Evolutionary conservation across 2,888 invertebrate genomes (phyloP).

Genomic region (Idaea aversata): DNA sequence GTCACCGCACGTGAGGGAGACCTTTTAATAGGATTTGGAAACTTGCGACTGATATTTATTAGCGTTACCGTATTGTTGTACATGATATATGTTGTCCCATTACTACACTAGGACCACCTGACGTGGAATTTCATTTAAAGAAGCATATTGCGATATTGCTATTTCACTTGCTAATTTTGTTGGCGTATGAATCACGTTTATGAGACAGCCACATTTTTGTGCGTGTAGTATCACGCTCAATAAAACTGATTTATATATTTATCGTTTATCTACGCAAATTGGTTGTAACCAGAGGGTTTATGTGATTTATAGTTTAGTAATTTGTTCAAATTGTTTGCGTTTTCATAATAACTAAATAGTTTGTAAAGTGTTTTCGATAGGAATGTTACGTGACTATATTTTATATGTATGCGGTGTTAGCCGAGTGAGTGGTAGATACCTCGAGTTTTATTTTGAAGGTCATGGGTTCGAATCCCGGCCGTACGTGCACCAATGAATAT

Average conservation of each 20-base stretch:
- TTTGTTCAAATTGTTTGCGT: conserved; percentile 6
- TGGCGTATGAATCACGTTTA: conserved; percentile 65
- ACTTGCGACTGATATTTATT: conserved; percentile 67
- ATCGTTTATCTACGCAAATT: conserved; percentile 34
- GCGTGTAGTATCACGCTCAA: conserved; percentile 45
- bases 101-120: conserved; percentile 54
- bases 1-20: conserved; percentile 22
- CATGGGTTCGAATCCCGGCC: too few relatives aligned
- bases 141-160: conserved; percentile 50
- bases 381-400: background rate
- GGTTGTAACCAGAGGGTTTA: conserved; percentile 22
- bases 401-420: background rate
- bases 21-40: conserved; percentile 46
- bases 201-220: conserved; percentile 63
- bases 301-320: conserved; percentile 16
- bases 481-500: too few relatives aligned
- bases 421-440: too few relatives aligned
- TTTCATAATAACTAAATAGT: background rate
- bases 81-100: conserved; percentile 64
- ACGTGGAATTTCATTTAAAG: conserved; percentile 77
- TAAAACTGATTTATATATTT: conserved; percentile 52
- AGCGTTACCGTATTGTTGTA: conserved; percentile 59
- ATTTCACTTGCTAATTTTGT: conserved; percentile 65
- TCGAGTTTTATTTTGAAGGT: too few relatives aligned
- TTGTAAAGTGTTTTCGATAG: background rate